Base-by-base conservation (phyloP, 2,888 invertebrate genomes). In the Stegophylla sp. region DNA sequence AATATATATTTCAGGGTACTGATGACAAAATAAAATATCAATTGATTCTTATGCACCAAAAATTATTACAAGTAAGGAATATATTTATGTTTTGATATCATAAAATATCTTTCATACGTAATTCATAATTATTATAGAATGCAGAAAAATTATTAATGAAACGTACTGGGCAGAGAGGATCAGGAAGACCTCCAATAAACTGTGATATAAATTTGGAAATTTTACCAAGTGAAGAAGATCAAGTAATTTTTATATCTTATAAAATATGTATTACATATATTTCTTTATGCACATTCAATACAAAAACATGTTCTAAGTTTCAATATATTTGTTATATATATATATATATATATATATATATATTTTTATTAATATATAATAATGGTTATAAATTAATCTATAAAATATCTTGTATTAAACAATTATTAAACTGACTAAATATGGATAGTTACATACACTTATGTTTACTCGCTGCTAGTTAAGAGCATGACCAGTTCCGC, bases 161-260 rank as follows among this genome's bases (percentile, higher is more conserved):
- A n/a, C 51, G 66, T 51, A 64, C 9, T 56, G 69, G 73, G 20
- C 85, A 86, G 12, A 86, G 89, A 82, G 88, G 88, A 1, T 90
- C 89, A 0, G 92, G 92, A 1, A 87, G 92, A 85, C 91, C 91
- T 0, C 90, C 91, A 1, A 87, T 69, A 71, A 69, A 88, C 5
- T 89, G 89, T 41, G 69, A 74, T 82, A 66, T 73, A 63, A 72
- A 63, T 53, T 34, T 82, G n/a, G 81, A 82, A 59, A 59, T 83
- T 26, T 3, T 73, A 64, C 43, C 84, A n/a, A 84, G 83, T 76
- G 34, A 56, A 26, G 67, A 71, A 69, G 67, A 81, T 66, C 81
- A 81, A 74, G 82, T 82, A n/a, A 61, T 53, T 53, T 9, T 48
- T 69, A 5, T 26, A 66, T 26, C 51, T 41, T 23, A 51, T 48